Conservation (phyloP, 2,113 vertebrate species). For the Eleginops maclovinus region DNA sequence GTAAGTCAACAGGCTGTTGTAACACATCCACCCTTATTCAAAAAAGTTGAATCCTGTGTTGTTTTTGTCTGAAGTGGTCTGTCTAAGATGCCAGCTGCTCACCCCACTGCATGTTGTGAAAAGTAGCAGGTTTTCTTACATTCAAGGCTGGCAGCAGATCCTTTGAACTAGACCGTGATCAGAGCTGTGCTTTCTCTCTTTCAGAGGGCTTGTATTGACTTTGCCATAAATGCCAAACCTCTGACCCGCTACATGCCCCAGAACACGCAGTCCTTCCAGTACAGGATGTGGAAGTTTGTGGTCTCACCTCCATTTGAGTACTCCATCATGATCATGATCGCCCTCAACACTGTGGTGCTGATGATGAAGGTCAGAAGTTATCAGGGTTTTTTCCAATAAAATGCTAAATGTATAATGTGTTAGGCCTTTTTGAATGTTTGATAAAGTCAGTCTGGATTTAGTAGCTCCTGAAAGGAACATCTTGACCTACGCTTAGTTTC, state of each 20-base stretch:
- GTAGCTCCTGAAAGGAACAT: background rate
- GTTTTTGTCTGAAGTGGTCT: too few species aligned
- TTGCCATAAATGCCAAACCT: constrained; percentile 95
- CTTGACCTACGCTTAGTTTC: background rate
- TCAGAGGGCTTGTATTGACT: constrained; percentile 98
- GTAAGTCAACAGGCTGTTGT: too few species aligned
- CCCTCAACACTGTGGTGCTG: constrained; percentile 96
- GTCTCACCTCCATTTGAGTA: constrained; percentile 97
- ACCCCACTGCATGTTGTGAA: background rate
- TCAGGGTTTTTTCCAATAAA: background rate
- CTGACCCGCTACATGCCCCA: constrained; percentile 97
- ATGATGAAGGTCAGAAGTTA: constrained; percentile 94
- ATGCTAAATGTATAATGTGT: background rate
- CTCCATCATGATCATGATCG: constrained; percentile 99
- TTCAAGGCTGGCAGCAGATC: background rate
- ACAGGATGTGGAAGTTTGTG: constrained; percentile 97
- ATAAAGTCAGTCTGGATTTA: background rate
- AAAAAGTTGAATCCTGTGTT: too few species aligned
- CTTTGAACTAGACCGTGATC: background rate
- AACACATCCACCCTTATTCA: too few species aligned
- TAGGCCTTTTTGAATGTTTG: too few species aligned
- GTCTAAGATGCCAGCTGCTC: background rate
- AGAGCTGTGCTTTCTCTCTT: constrained; percentile 27
- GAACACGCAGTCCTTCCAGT: constrained; percentile 95
- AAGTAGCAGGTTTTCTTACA: background rate